Evolutionary conservation across 2,113 vertebrate genomes (phyloP).

Genomic region (Charina bottae): DNA sequence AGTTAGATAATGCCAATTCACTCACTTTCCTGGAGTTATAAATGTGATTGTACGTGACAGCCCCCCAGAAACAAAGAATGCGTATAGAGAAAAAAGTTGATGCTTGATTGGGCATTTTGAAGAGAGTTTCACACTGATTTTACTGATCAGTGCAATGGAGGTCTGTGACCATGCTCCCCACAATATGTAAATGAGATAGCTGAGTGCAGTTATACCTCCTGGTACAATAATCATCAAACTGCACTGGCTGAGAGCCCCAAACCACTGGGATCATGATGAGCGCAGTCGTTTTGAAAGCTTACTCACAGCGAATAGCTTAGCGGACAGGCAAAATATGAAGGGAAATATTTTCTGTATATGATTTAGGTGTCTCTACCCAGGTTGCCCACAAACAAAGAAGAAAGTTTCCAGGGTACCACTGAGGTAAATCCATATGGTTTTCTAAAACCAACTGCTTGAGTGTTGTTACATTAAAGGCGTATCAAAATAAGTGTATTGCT

Average conservation of each 20-base stretch:
- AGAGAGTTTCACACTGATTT: constrained; percentile 15
- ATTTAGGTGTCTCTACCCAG: constrained; percentile 17
- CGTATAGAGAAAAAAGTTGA: background rate
- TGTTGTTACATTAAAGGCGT: background rate
- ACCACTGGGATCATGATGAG: rapidly evolving
- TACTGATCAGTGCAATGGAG: constrained; percentile 9
- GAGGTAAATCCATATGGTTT: constrained; percentile 44
- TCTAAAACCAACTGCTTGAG: background rate
- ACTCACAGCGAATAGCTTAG: constrained; percentile 26
- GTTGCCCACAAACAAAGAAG: background rate
- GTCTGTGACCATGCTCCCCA: background rate
- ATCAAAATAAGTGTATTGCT: too few species aligned
- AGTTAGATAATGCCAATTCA: background rate
- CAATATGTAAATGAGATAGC: background rate
- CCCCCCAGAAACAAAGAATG: background rate
- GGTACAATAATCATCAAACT: background rate
- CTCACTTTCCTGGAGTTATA: background rate
- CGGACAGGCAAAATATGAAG: constrained; percentile 30
- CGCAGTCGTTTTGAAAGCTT: constrained; percentile 11
- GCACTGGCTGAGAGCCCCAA: background rate
- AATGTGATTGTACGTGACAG: background rate
- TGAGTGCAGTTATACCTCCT: background rate
- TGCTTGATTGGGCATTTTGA: background rate
- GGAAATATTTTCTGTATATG: background rate
- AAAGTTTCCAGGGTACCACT: constrained; percentile 27